Evolutionary conservation across 1,140 invertebrate genomes (phyloP), one percentile per base, ranked within the genome.

Genomic region (Coelopa frigida): DNA sequence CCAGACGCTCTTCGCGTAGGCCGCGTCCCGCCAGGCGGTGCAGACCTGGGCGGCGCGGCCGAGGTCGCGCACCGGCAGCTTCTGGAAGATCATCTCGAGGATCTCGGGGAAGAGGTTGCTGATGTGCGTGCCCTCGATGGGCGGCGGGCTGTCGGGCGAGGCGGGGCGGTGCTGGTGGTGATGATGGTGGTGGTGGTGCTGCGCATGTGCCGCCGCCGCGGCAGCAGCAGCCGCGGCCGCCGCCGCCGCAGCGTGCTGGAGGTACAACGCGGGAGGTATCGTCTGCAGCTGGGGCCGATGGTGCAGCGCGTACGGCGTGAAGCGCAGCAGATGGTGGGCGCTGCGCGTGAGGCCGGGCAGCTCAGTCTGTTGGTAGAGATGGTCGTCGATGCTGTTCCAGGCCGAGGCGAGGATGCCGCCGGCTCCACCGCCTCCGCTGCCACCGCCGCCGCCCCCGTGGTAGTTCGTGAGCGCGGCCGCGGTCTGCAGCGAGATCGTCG

Each of bases 1-100:
- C 93, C 93, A 96, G 5, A 95, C 90, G 5, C 85, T 87, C 48
- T 89, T 84, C 55, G 88, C 81, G 64, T 95, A 94, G 4, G 90
- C 88, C 3, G 91, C 91, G 55, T 95, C 91, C 46, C 88, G 72
- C 92, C 92, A 95, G 18, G 85, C 74, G 14, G 78, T 75, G 72
- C 92, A 96, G 47, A 94, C 90, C 72, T 93, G 90, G 3, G 91
- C 89, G 3, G 84, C 91, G 21, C 88, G 73, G 1, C 93, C 90
- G 65, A 90, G 82, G 72, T 94, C 92, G 55, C 82, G 73, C 5
- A 94, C 88, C 10, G 89, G 84, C 54, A 96, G 74, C 69, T 91
- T 84, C 54, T 86, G 80, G 67, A 97, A 96, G 58, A 97, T 94
- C 50, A 93, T 78, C 17, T 90, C 87, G 22, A 97, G 71, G 45